Evolutionary conservation across 35 echinoderm and acorn worm species (phyloP), one percentile per base, ranked within the genome.

Genomic region (Amphiura filiformis): DNA sequence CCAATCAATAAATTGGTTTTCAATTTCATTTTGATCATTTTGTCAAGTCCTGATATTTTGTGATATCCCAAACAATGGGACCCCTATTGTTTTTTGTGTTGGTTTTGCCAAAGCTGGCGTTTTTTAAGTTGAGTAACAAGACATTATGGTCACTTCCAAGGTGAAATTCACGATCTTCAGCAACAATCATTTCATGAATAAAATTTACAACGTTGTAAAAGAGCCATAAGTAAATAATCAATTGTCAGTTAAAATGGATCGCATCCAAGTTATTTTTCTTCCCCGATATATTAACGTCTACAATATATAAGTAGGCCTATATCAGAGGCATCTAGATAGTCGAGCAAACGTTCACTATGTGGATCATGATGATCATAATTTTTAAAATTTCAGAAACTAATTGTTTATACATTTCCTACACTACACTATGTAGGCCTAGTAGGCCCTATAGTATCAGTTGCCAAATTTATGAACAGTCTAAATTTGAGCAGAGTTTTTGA

Each of bases 381-480:
- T 83, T 5, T 33, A 83, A 56, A 2, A 56, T 28, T 30, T 83
- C 81, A 0, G 81, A 83, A 56, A 83, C 4, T 81, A 83, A 32
- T 83, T 83, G 81, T 56, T 30, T 57, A 33, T 49, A 81, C 18
- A 83, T 38, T 32, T 83, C 42, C 34, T 83, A n/a, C n/a, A n/a
- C n/a, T n/a, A n/a, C n/a, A n/a, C n/a, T n/a, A n/a, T n/a, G n/a
- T n/a, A n/a, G n/a, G n/a, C n/a, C n/a, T n/a, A n/a, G n/a, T n/a
- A n/a, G n/a, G n/a, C n/a, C n/a, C n/a, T n/a, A n/a, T n/a, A n/a
- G n/a, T n/a, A n/a, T n/a, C n/a, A n/a, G n/a, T n/a, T n/a, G n/a
- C n/a, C n/a, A n/a, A n/a, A n/a, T n/a, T n/a, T n/a, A n/a, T n/a
- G n/a, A n/a, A n/a, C n/a, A n/a, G n/a, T n/a, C n/a, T n/a, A n/a